These are phyloP conservation scores for Raillietiella orientalis DNA, from an alignment of 2,888 invertebrate genomes.

Conservation along the genomic window DNA sequence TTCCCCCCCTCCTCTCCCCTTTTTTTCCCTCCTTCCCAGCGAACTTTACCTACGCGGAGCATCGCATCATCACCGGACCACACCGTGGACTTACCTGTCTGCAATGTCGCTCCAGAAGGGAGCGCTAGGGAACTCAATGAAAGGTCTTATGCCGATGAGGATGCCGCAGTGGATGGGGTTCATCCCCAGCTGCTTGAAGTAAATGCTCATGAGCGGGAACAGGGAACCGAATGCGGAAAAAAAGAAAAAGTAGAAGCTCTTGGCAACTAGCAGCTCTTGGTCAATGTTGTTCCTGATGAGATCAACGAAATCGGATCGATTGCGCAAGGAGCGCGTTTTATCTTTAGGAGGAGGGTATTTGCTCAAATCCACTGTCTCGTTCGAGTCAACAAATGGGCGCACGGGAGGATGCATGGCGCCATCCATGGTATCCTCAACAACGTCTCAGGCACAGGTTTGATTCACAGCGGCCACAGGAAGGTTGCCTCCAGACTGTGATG, in stretches of 20 bases:
- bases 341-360: conserved; percentile 42
- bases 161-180: conserved; percentile 81
- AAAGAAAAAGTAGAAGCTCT: conserved; percentile 96
- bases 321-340: conserved; percentile 60
- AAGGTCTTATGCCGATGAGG: conserved; percentile 77
- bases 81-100: conserved; percentile 29
- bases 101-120: conserved; percentile 95
- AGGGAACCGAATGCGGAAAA: conserved; percentile 94
- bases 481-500: too few species aligned
- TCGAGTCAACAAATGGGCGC: conserved; percentile 45
- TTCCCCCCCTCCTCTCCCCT: too few species aligned
- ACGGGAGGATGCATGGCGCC: too few species aligned
- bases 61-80: too few species aligned
- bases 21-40: too few species aligned
- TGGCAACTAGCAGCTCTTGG: conserved; percentile 69
- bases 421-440: too few species aligned
- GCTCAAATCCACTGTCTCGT: conserved; percentile 45
- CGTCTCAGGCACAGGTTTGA: too few species aligned
- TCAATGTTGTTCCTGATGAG: conserved; percentile 49
- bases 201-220: conserved; percentile 92
- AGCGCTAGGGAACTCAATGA: conserved; percentile 84
- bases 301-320: conserved; percentile 50
- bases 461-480: too few species aligned
- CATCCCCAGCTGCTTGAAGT: conserved; percentile 99
- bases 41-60: too few species aligned